phyloP scores from a whole-genome alignment of 2,797 vertebrate genomes.

The Falco berigora region DNA sequence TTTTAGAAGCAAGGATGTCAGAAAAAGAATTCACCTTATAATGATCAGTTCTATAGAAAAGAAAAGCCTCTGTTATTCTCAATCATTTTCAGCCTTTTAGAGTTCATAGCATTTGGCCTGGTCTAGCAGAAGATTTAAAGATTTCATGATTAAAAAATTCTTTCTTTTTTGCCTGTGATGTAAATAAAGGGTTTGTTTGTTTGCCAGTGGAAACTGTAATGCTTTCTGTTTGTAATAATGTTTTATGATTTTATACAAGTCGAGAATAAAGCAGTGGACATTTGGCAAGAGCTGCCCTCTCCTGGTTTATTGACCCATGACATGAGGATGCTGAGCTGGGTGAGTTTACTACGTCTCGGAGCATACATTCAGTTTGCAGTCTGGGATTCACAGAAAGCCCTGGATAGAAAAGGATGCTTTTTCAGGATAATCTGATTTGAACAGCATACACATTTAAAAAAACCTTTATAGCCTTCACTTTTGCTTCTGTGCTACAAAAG shows the following conservation, averaged over 20 bases:
- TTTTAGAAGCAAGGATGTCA: not conserved
- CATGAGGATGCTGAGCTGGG: not conserved
- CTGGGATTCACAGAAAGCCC: not conserved
- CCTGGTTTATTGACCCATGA: not conserved
- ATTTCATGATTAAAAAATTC: not conserved
- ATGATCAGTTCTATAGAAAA: not conserved
- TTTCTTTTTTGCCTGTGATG: not conserved
- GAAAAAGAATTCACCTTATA: not conserved
- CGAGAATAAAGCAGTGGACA: rapidly evolving
- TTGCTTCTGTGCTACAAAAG: not conserved
- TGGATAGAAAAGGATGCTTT: not conserved
- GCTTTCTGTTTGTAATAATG: not conserved
- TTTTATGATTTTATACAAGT: not conserved
- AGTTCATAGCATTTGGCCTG: not conserved
- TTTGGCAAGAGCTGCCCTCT: not conserved
- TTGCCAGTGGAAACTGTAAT: not conserved
- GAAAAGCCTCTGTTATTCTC: not conserved
- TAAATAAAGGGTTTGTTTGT: not conserved
- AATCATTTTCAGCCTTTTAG: not conserved
- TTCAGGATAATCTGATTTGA: not conserved
- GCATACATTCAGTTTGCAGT: not conserved
- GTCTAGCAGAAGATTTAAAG: not conserved
- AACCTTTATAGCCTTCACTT: not conserved
- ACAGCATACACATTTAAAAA: not conserved
- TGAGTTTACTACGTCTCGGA: not conserved